phyloP scores from a whole-genome alignment of 2,797 vertebrate genomes.

The Falco columbarius region DNA sequence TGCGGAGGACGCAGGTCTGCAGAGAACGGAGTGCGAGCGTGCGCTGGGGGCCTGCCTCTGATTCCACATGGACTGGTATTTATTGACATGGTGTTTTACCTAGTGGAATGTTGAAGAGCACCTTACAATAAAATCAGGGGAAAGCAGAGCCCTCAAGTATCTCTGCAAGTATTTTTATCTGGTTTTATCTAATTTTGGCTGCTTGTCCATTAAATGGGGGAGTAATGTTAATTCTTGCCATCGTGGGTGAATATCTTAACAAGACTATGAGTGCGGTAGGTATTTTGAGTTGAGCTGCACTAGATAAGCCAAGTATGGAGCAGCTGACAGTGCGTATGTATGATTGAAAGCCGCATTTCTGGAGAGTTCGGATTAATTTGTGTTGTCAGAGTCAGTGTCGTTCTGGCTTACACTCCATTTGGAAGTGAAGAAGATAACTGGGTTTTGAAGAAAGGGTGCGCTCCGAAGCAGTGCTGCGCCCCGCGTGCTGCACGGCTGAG shows the following conservation, averaged over 20 bases:
- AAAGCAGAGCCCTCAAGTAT: not conserved
- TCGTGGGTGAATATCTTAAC: not conserved
- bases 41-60: not conserved
- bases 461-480: not conserved
- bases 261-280: not conserved
- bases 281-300: not conserved
- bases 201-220: not conserved
- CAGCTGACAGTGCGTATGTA: not conserved
- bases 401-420: not conserved
- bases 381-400: not conserved
- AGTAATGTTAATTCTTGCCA: not conserved
- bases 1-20: not conserved
- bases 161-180: not conserved
- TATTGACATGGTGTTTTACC: not conserved
- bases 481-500: not conserved
- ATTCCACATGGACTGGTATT: not conserved
- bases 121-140: not conserved
- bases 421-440: not conserved
- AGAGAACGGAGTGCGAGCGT: accelerated
- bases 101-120: not conserved
- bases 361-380: not conserved
- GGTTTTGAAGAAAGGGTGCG: accelerated
- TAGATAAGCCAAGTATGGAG: no score
- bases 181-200: not conserved
- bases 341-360: not conserved